Percentiles rank a stretch among this genome's conserved stretches.
phyloP scores from a whole-genome alignment of 2,888 invertebrate species.

The Notodonta ziczac region DNA sequence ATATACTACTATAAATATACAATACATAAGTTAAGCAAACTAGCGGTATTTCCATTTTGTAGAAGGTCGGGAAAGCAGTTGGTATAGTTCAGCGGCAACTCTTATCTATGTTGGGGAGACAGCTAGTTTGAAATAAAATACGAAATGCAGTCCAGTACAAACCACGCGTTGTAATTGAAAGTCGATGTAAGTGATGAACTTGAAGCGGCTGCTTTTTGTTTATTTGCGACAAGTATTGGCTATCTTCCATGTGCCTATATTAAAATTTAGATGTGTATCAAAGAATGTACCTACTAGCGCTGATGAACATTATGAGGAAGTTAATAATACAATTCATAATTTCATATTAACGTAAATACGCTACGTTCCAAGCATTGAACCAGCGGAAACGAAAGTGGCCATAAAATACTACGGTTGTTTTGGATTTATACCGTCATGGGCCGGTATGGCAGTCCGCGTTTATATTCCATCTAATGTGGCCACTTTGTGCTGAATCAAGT shows the following conservation, averaged over 20 bases:
- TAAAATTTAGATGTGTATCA: too few relatives aligned
- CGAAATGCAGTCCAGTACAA: slow-evolving; percentile 40
- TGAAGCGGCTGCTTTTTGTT: slow-evolving; percentile 1
- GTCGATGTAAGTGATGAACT: slow-evolving; percentile 21
- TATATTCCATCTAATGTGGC: slow-evolving; percentile 39
- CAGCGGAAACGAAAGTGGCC: slow-evolving; percentile 34
- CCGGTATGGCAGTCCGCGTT: slow-evolving; percentile 32
- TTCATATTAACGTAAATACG: neutral
- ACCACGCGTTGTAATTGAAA: slow-evolving; percentile 46
- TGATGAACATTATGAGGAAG: too few relatives aligned
- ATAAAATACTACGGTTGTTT: slow-evolving; percentile 51
- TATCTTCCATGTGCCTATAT: neutral
- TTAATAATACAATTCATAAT: too few relatives aligned
- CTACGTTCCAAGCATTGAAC: slow-evolving; percentile 20
- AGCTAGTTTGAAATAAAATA: slow-evolving; percentile 40
- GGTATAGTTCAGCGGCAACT: neutral
- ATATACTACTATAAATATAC: too few relatives aligned
- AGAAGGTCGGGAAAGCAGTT: neutral
- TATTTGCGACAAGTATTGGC: neutral
- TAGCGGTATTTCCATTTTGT: neutral
- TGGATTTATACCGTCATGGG: slow-evolving; percentile 33
- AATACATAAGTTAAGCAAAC: neutral
- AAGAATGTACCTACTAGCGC: too few relatives aligned
- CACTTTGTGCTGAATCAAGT: slow-evolving; percentile 22
- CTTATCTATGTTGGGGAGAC: slow-evolving; percentile 14